A percentile compares a stretch with the other conserved stretches of the same genome.
phyloP scores from a whole-genome alignment of 2,797 vertebrate genomes.

The Sylvia borin region DNA sequence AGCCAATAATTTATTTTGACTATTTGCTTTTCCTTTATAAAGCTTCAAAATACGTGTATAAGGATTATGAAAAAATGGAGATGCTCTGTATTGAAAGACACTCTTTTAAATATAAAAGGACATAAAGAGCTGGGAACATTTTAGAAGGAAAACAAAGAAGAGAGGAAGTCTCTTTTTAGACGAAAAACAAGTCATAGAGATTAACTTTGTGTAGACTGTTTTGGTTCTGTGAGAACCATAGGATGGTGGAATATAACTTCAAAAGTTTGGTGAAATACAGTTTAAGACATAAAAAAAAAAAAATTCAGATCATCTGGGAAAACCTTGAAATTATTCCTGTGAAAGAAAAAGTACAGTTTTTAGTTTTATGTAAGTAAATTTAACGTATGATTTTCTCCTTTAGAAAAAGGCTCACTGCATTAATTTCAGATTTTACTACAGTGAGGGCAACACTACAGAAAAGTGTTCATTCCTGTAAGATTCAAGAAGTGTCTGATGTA shows the following conservation, averaged over 20 bases:
- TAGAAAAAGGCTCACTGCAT: not conserved
- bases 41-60: not conserved
- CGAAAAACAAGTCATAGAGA: not conserved
- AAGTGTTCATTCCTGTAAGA: not conserved
- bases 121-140: not conserved
- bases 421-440: not conserved
- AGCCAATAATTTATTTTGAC: not conserved
- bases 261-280: not conserved
- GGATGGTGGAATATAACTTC: not conserved
- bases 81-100: not conserved
- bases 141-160: not conserved
- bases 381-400: not conserved
- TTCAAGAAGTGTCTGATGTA: not conserved
- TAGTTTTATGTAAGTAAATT: not conserved
- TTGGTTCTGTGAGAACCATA: not conserved
- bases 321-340: not conserved
- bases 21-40: not conserved
- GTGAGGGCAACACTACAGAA: not conserved
- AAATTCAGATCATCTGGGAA: not conserved
- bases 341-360: not conserved
- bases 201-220: not conserved
- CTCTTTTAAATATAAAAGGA: not conserved
- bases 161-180: not conserved
- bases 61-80: not conserved
- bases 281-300: not conserved